A percentile compares a stretch with the other conserved stretches of the same genome.
These are phyloP conservation scores for Uria aalge DNA, from an alignment of 2,113 vertebrate genomes.

Conservation along the genomic window DNA sequence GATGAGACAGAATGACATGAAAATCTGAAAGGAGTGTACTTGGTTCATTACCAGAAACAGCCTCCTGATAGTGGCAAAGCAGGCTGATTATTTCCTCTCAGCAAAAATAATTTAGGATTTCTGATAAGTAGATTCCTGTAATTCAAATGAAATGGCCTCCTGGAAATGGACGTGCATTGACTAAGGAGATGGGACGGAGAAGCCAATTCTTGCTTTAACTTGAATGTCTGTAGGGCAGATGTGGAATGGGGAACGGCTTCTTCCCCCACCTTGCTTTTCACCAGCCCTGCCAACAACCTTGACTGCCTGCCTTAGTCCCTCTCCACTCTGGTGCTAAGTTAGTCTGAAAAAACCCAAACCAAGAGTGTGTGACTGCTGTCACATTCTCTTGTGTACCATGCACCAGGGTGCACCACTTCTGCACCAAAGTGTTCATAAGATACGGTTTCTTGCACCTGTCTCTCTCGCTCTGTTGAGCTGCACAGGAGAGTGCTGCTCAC, in stretches of 20 bases:
- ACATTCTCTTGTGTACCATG: not conserved
- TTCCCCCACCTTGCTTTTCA: not conserved
- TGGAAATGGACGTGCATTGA: not conserved
- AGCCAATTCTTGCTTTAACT: not conserved
- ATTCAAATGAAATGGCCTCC: not conserved
- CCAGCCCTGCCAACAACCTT: not conserved
- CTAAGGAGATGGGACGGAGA: not conserved
- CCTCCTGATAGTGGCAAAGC: not conserved
- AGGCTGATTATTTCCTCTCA: not conserved
- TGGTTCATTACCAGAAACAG: not conserved
- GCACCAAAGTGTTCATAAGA: not conserved
- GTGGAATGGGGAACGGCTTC: not conserved
- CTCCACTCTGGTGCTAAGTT: not conserved
- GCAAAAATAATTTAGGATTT: not conserved
- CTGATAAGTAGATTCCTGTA: not conserved
- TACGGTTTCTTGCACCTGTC: not conserved
- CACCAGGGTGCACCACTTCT: not conserved
- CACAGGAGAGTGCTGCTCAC: not conserved
- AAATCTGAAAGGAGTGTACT: not conserved
- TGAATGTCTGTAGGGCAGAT: not conserved
- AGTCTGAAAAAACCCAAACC: not conserved
- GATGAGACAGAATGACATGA: not conserved
- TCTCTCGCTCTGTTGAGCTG: not conserved
- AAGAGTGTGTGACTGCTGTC: not conserved
- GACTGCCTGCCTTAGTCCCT: not conserved